phyloP scores from a whole-genome alignment of 2,888 invertebrate genomes.

The Ectropis crepuscularia region DNA sequence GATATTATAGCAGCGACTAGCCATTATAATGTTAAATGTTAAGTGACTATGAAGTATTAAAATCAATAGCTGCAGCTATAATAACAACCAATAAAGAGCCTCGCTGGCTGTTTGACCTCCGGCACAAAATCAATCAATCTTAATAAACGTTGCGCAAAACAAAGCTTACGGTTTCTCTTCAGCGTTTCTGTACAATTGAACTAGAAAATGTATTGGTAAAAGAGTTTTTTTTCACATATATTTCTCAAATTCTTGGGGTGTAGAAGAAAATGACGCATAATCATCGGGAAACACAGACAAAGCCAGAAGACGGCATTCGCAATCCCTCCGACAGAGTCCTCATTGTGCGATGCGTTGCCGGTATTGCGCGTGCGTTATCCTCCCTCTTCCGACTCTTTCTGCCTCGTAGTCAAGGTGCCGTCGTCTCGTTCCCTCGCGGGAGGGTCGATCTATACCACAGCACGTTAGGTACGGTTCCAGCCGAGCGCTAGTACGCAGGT shows the following conservation, averaged over 20 bases:
- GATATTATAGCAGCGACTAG: no score
- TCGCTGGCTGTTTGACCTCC: slow-evolving; percentile 24
- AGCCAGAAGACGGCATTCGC: slow-evolving; percentile 77
- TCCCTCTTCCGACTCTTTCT: slow-evolving; percentile 63
- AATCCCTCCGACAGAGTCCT: slow-evolving; percentile 73
- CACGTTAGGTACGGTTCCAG: slow-evolving; percentile 79
- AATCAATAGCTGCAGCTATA: slow-evolving; percentile 20
- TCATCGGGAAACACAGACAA: slow-evolving; percentile 80
- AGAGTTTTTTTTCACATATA: background rate
- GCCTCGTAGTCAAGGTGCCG: slow-evolving; percentile 38
- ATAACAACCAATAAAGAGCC: slow-evolving; percentile 22
- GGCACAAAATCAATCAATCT: slow-evolving; percentile 30
- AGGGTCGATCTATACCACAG: slow-evolving; percentile 80
- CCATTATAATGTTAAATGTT: background rate
- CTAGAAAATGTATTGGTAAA: background rate
- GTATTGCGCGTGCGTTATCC: slow-evolving; percentile 78
- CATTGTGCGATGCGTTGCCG: slow-evolving; percentile 73
- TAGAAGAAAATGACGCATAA: slow-evolving; percentile 74
- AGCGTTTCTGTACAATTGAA: background rate
- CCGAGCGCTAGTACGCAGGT: slow-evolving; percentile 79
- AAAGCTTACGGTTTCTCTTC: slow-evolving; percentile 4
- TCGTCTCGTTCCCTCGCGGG: slow-evolving; percentile 68
- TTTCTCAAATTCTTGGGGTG: slow-evolving; percentile 1
- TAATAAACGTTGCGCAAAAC: slow-evolving; percentile 25
- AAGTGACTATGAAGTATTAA: slow-evolving; percentile 17